Evolutionary conservation across 2,888 invertebrate species (phyloP), one percentile per base, ranked within the genome.

Genomic region (Drosophila kambysellisi): DNA sequence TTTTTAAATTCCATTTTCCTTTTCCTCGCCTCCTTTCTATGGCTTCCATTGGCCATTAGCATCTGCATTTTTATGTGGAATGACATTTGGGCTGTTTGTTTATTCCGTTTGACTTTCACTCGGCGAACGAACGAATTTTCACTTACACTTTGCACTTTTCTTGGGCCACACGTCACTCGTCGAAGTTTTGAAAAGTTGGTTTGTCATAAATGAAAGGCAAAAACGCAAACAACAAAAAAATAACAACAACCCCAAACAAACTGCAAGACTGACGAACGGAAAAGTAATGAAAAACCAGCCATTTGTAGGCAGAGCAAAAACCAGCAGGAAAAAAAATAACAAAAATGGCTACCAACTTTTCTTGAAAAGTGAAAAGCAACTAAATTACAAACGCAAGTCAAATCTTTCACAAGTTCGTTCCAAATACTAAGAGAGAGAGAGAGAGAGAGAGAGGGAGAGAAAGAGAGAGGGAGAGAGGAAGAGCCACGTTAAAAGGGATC

Each of bases 61-160:
- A 60, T 57, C 46, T 39, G 33, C 63, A 60, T 37, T 46, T 54
- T 41, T 60, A 33, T 57, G 25, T 17, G 50, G 32, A 61, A 46
- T 67, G 76, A 69, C 71, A 78, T 65, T 60, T 54, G 70, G 41
- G 59, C 67, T 85, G 74, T 84, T 90, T 87, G 82, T 74, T 87
- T 88, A 88, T 88, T 87, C 89, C 79, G 76, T 90, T 90, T 88
- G 87, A 89, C 84, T 90, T 90, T 90, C 84, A 64, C 87, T 90
- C 74, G 64, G 67, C 59, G 35, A 39, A 59, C 56, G 35, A 57
- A 43, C 66, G 56, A 78, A 69, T 67, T 82, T 85, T 82, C 74
- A 82, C 78, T 84, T 85, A 75, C 80, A 75, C 70, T 82, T 85
- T 80, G 68, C 73, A 80, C 82, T 79, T 70, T 88, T 74, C 81